Evolutionary conservation across 2,888 invertebrate species (phyloP), one percentile per base, ranked within the genome.

Genomic region (Mantis religiosa): DNA sequence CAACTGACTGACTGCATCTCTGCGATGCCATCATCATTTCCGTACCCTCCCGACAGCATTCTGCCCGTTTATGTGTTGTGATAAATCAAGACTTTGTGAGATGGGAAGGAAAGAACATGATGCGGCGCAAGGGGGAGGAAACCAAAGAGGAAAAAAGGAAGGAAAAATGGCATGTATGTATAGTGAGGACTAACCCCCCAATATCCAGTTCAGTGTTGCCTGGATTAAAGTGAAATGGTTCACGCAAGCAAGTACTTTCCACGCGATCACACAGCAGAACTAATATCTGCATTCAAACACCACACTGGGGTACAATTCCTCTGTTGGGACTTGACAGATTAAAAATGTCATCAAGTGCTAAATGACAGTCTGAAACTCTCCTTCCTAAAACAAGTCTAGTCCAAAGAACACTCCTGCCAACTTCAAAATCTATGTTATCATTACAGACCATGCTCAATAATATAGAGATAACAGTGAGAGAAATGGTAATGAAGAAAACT

Each of bases 11-110:
- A 84, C 84, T 84, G 84, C 84, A 41, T 30, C 85, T 71, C 85
- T 28, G 28, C 54, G 20, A 71, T 47, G 20, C 85, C 85, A 85
- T 85, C 85, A 85, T 85, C 85, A 85, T 85, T 85, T 85, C 85
- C 85, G 47, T 28, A 14, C 71, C 85, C 27, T 28, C 25, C n/a
- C 86, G 71, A 87, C 85, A 87, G 89, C 89, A 89, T 89, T 89
- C 89, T 88, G 54, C 28, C 84, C 89, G 89, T 89, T 89, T 89
- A 89, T 89, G 85, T 88, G 88, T 54, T 81, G 82, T 71, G 89
- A 89, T 89, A 89, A 89, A 89, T 89, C 89, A 89, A 84, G 85
- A 87, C 89, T 82, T 84, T 89, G 89, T 88, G 88, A 34, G 87
- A 34, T 82, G 83, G 87, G 88, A 87, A 83, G 83, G 88, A 85